Evolutionary conservation across 1,140 invertebrate species (phyloP), one percentile per base, ranked within the genome.

Genomic region (Nasonia longicornis): DNA sequence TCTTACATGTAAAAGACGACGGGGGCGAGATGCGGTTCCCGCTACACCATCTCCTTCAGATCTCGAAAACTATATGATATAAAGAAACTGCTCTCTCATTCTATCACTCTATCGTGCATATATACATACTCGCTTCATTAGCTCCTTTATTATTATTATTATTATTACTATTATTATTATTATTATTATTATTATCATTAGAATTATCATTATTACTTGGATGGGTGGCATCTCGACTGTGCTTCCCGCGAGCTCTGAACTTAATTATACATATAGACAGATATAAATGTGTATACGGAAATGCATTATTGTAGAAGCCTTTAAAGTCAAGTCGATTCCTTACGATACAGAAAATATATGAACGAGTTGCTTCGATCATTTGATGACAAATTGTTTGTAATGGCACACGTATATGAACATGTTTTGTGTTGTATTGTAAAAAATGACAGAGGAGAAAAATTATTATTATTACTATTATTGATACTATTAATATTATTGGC

Each of bases 11-110:
- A 52, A 79, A 79, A 72, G 77, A 79, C 52, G 52, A 67, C 78
- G 86, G 88, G 89, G 87, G 87, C 89, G 89, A 88, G 90, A 89
- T 89, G 89, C 87, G 85, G 89, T 91, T 90, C 89, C 89, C 86
- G 89, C 89, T 89, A 89, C 90, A 89, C 88, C 89, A 86, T 74
- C 71, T 74, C 79, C 79, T 87, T 89, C 90, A 84, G 77, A 86
- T 85, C 85, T 84, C 45, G 69, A 80, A 79, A 35, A 74, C 77
- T 45, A 48, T 82, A 26, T n/a, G 20, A 7, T 38, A 42, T 73
- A 64, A 73, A 72, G 26, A 79, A 74, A 67, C 71, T 74, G 79
- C 79, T 80, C 52, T 80, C 71, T 80, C 79, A 67, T 74, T 80
- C 79, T 74, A 26, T 73, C 22, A 20, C 66, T 22, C 75, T 73